Base-by-base conservation (phyloP, 2,888 invertebrate genomes). In the Cenopis cana region DNA sequence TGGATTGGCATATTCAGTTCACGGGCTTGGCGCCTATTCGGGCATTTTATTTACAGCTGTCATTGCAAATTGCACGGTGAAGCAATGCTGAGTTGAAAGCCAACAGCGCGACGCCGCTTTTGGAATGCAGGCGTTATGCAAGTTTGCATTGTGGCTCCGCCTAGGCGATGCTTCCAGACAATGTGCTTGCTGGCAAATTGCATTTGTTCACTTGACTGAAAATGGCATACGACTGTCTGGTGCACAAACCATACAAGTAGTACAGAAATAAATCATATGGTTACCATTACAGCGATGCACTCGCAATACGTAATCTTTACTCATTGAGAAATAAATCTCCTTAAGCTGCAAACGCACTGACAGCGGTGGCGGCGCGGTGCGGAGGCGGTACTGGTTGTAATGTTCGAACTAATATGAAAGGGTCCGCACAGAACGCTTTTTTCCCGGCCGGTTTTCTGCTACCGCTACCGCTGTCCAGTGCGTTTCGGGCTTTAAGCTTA, bases 1-100 rank as follows among this genome's bases (percentile, higher is more conserved):
- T 81, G 55, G 87, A 88, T 82, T 80, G 81, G 79, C 81, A 83
- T 85, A 88, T 89, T 87, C 85, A 81, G 78, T 79, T 79, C 86
- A 83, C 82, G 83, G 79, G 74, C 74, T 85, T 82, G 84, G 81
- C 84, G 83, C 81, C 82, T 85, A 84, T 85, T 85, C 83, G 79
- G 85, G 82, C 81, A 79, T 79, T 83, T 83, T 82, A 85, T 85
- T 83, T 84, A 81, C 80, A 78, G 81, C 74, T 78, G 79, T 78
- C 79, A 82, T 80, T 83, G 79, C 81, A 79, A 82, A 82, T 75
- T 76, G 67, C 76, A 76, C 62, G 75, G 75, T 85, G 84, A 81
- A 78, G 83, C 81, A 85, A 86, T 80, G 62, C 46, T 72, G 64
- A 78, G 76, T 74, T 75, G n/a, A n/a, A 78, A 77, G 75, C 75